Percentiles rank a stretch among this genome's conserved stretches.
Evolutionary conservation across 2,113 vertebrate genomes (phyloP).

Genomic region (Condylura cristata): DNA sequence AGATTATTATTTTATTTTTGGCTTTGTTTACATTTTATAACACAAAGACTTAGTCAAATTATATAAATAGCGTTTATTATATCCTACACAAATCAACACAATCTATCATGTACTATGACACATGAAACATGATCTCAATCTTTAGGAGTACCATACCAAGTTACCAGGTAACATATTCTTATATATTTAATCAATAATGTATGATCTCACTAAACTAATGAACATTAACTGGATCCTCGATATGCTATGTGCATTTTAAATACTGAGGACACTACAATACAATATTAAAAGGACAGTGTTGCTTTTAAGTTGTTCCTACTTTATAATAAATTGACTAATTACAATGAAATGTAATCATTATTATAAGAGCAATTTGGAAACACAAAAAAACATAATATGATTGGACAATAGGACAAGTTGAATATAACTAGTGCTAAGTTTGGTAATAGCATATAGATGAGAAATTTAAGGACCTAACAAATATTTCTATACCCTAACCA

Average conservation of each 20-base stretch:
- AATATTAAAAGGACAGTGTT: background rate
- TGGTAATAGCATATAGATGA: background rate
- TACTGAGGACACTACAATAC: accelerated
- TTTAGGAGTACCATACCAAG: background rate
- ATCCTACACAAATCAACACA: background rate
- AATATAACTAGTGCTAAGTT: background rate
- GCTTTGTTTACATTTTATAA: background rate
- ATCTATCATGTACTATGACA: background rate
- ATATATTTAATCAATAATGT: background rate
- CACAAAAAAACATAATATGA: background rate
- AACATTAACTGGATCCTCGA: background rate
- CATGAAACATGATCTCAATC: background rate
- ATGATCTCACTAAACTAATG: background rate
- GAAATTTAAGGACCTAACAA: background rate
- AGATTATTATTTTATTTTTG: background rate
- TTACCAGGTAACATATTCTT: background rate
- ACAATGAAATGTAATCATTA: background rate
- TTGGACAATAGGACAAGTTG: background rate
- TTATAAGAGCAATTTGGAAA: background rate
- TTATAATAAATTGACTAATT: background rate
- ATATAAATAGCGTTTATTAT: background rate
- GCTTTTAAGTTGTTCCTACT: background rate
- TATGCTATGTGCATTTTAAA: background rate
- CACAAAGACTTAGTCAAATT: background rate
- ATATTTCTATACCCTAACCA: background rate